Percentiles rank a stretch among this genome's conserved stretches.
phyloP scores from a whole-genome alignment of 2,113 vertebrate species.

The Pterophyllum scalare region DNA sequence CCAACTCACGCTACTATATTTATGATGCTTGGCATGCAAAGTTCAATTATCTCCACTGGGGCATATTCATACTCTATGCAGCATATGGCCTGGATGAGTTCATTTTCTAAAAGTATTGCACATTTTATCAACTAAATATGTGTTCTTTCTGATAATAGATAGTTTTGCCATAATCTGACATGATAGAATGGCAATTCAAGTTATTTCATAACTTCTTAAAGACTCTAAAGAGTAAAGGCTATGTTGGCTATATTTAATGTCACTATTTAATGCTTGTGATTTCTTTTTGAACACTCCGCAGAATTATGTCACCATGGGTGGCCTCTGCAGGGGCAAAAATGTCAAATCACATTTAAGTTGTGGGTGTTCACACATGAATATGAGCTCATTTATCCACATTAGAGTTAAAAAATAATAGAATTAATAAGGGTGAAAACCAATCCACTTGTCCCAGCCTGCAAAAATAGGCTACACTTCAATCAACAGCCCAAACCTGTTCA shows the following conservation, averaged over 20 bases:
- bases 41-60: conserved; percentile 16
- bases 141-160: too few relatives aligned
- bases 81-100: not conserved
- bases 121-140: too few relatives aligned
- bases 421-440: not conserved
- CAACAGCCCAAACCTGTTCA: not conserved
- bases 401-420: not conserved
- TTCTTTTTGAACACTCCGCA: conserved; percentile 40
- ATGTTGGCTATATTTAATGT: not conserved
- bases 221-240: too few relatives aligned
- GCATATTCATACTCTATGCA: not conserved
- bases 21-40: conserved; percentile 47
- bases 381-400: not conserved
- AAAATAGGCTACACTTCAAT: not conserved
- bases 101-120: not conserved
- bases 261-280: conserved; percentile 26
- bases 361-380: not conserved
- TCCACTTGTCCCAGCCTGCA: not conserved
- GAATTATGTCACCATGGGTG: conserved; percentile 43
- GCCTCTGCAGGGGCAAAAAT: not conserved
- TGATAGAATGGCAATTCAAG: not conserved
- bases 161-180: not conserved
- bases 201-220: not conserved
- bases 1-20: conserved; percentile 57
- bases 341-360: not conserved